Evolutionary conservation across 2,797 vertebrate species (phyloP), one percentile per base, ranked within the genome.

Genomic region (Myotis vivesi): DNA sequence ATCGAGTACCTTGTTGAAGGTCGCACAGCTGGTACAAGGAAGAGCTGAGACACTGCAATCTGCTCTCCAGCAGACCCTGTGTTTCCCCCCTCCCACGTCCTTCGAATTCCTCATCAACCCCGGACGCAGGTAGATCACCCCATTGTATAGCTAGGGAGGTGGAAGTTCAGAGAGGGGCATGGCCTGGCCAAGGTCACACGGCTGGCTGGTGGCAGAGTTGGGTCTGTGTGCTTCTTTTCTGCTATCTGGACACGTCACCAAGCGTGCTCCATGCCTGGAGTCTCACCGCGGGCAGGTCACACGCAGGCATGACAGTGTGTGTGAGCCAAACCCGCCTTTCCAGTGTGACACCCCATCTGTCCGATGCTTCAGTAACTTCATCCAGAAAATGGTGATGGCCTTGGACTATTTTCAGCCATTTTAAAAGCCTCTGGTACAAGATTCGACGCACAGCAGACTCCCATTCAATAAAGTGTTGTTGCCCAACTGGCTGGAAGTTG

Each of bases 241-340:
- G 22, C 49, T 3, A 0, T 20, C 30, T 2, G 1, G 6, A n/a
- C 25, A 12, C 1, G 1, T 22, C n/a, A 0, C 19, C 33, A 9
- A 17, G 17, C 28, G 8, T 3, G 6, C 41, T 28, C 23, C 1
- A 71, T 0, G 8, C 57, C 46, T 3, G 0, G 33, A 6, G 69
- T 33, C 86, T 25, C 25, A 3, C 2, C 0, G 0, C 0, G 28
- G 59, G 12, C 33, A 4, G 4, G 30, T 3, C 6, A 4, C 0
- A 1, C 0, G 1, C 46, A 0, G 2, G 20, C 0, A 8, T 0
- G 6, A 53, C 1, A 10, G 15, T 1, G 8, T 3, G 33, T 8
- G 5, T 2, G 33, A 33, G 8, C 33, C n/a, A 16, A 4, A 5
- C 44, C 28, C 25, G 6, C 10, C 36, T 75, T 38, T 1, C 8